Base-by-base conservation (phyloP, 2,113 vertebrate species). In the Eonycteris spelaea region DNA sequence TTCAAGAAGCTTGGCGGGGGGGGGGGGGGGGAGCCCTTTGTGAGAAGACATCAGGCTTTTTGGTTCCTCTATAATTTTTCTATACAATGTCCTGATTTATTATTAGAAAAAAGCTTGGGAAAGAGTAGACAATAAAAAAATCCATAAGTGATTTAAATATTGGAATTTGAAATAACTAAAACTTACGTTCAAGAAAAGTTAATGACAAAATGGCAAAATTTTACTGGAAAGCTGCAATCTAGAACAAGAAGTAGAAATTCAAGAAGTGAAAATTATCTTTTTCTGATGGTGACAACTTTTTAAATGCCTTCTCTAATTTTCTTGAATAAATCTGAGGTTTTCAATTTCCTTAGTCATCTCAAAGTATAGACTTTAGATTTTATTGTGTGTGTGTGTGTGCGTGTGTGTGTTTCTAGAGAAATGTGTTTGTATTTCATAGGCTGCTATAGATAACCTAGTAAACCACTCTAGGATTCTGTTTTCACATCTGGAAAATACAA, bases 131-230 rank as follows among this genome's bases (percentile, higher is more conserved):
- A 70, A n/a, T 38, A 85, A 85, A 65, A 94, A 63, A 68, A 45
- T 21, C 16, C 35, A 13, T 4, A 38, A 26, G 12, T 40, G 51
- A 59, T 35, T 90, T 71, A 45, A 35, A 70, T 61, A 30, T 5
- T 82, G 14, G 22, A 85, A 68, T n/a, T 83, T 45, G 57, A 92
- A 74, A 90, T 86, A 82, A 90, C 21, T 79, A 87, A 94, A 80
- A 48, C 63, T 48, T 73, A 43, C 63, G 12, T 45, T 91, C 43
- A 45, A 61, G 59, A 85, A 93, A 92, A 91, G 61, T 48, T 22
- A 40, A 68, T n/a, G 19, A 86, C n/a, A 79, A 79, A 51, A 30
- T 82, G 3, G 3, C 15, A n/a, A 75, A 55, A 43, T 89, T 89
- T 73, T 6, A 11, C 4, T 75, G 12, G 51, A 57, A 40, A 92